These are phyloP conservation scores for Brachyhypopomus occidentalis DNA, from an alignment of 2,113 vertebrate genomes.

Conservation along the genomic window DNA sequence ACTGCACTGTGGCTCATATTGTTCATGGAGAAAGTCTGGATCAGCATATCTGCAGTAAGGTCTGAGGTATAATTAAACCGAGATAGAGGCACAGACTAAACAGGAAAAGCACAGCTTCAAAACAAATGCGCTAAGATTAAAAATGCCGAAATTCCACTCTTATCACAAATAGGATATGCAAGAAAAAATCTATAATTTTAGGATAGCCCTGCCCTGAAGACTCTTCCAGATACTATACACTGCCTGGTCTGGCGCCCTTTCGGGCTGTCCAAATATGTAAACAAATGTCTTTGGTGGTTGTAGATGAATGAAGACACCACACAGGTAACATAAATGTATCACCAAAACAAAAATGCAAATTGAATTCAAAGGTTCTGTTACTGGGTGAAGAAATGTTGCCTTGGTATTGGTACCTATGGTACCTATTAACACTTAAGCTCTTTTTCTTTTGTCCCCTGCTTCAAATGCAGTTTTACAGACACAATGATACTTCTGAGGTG, in stretches of 20 bases:
- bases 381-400: no score
- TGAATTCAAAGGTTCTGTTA: no score
- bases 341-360: no score
- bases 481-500: neutral
- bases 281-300: no score
- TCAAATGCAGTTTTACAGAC: neutral
- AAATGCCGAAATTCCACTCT: conserved; percentile 35
- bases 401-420: no score
- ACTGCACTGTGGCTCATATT: neutral
- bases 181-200: conserved; percentile 3
- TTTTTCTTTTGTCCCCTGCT: neutral
- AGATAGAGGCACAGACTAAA: conserved; percentile 53
- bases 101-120: conserved; percentile 44
- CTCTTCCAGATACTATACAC: neutral
- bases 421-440: no score
- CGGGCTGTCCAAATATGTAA: neutral
- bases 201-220: conserved; percentile 9
- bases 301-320: no score
- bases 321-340: no score
- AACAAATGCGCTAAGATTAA: conserved; percentile 21
- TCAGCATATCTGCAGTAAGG: neutral
- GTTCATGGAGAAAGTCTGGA: neutral
- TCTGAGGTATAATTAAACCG: conserved; percentile 2
- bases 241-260: neutral
- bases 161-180: conserved; percentile 23